Evolutionary conservation across 2,888 invertebrate genomes (phyloP).

Genomic region (Nephrotoma appendiculata): DNA sequence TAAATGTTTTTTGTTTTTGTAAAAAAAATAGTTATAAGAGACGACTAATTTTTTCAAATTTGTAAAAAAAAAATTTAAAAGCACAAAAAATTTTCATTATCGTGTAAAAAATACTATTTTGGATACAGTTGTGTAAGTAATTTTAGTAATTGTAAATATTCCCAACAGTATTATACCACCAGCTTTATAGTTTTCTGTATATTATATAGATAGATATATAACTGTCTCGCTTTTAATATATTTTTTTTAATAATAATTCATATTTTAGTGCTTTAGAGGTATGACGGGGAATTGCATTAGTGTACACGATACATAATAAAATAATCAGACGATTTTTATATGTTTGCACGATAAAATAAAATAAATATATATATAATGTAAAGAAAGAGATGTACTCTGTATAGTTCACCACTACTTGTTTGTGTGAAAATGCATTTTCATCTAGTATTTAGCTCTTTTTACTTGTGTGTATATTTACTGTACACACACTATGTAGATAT

Average conservation of each 20-base stretch:
- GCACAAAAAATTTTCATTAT: background rate
- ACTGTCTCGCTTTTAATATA: background rate
- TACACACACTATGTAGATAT: background rate
- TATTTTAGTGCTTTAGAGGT: background rate
- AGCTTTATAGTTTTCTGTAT: background rate
- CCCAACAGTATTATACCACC: background rate
- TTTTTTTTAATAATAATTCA: background rate
- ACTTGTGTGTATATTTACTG: background rate
- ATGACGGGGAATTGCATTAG: background rate
- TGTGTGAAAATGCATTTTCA: background rate
- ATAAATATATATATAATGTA: too few species aligned
- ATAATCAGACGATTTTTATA: background rate
- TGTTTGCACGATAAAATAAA: background rate
- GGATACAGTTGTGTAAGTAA: background rate
- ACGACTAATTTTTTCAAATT: background rate
- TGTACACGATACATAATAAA: background rate
- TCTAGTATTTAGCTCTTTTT: background rate
- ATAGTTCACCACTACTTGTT: background rate
- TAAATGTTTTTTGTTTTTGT: background rate
- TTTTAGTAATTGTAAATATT: background rate
- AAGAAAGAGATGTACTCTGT: background rate
- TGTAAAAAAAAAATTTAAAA: background rate
- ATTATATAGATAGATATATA: background rate
- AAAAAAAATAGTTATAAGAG: background rate
- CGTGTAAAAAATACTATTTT: background rate